Evolutionary conservation across 2,797 vertebrate species (phyloP).

Genomic region (Lepilemur septentrionalis): DNA sequence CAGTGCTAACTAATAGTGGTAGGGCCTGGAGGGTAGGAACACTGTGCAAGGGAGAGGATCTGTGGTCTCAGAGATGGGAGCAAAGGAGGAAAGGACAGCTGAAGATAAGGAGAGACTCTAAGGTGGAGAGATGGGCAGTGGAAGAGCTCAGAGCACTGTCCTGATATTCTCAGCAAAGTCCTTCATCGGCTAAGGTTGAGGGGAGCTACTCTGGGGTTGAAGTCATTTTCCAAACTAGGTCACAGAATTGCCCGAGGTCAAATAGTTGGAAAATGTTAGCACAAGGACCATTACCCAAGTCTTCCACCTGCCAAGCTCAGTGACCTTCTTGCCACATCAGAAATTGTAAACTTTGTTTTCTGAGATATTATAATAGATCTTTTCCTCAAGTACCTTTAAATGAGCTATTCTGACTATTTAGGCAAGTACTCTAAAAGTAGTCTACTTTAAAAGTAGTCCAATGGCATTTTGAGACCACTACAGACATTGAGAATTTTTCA

Average conservation of each 20-base stretch:
- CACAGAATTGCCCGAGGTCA: neutral
- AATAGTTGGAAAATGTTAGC: neutral
- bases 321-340: neutral
- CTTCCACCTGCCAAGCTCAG: neutral
- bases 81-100: neutral
- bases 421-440: neutral
- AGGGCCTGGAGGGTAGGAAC: neutral
- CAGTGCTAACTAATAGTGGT: neutral
- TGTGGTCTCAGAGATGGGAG: neutral
- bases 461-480: neutral
- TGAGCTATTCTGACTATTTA: neutral
- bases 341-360: conserved; percentile 18
- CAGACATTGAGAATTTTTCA: neutral
- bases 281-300: neutral
- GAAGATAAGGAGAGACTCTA: neutral
- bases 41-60: neutral
- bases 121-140: neutral
- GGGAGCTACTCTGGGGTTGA: neutral
- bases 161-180: neutral
- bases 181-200: neutral
- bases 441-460: neutral
- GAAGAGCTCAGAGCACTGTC: neutral
- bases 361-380: neutral
- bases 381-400: neutral
- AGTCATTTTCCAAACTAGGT: neutral